phyloP scores from a whole-genome alignment of 2,888 invertebrate species.

The Apamea sordens region DNA sequence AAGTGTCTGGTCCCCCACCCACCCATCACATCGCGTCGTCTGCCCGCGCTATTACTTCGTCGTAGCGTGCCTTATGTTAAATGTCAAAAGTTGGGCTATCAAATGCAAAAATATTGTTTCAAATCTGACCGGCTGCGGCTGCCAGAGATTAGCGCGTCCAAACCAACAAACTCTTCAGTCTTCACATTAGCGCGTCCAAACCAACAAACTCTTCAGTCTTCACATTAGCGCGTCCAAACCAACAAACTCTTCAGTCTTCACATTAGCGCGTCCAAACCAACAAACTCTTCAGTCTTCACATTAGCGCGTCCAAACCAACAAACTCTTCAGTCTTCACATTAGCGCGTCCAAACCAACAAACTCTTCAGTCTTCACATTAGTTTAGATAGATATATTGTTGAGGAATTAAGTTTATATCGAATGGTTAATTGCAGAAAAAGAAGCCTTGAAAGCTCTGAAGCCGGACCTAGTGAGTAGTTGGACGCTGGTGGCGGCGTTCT shows the following conservation, averaged over 20 bases:
- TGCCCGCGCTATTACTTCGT: too few relatives aligned
- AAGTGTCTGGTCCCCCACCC: too few relatives aligned
- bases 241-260: background rate
- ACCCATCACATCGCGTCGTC: too few relatives aligned
- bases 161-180: background rate
- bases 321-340: background rate
- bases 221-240: background rate
- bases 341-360: background rate
- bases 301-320: background rate
- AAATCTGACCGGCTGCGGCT: too few relatives aligned
- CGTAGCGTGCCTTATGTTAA: too few relatives aligned
- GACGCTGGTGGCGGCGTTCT: conserved; percentile 95
- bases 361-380: background rate
- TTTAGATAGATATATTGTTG: background rate
- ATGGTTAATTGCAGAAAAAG: conserved; percentile 90
- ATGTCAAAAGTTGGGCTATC: too few relatives aligned
- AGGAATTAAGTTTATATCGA: background rate
- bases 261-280: background rate
- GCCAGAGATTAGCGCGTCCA: background rate
- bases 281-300: background rate
- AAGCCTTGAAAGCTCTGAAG: conserved; percentile 92
- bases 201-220: background rate
- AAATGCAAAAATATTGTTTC: too few relatives aligned
- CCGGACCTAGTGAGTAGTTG: conserved; percentile 94
- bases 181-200: background rate